Evolutionary conservation across 2,888 invertebrate genomes (phyloP).

Genomic region (Zygogramma bicolorata): DNA sequence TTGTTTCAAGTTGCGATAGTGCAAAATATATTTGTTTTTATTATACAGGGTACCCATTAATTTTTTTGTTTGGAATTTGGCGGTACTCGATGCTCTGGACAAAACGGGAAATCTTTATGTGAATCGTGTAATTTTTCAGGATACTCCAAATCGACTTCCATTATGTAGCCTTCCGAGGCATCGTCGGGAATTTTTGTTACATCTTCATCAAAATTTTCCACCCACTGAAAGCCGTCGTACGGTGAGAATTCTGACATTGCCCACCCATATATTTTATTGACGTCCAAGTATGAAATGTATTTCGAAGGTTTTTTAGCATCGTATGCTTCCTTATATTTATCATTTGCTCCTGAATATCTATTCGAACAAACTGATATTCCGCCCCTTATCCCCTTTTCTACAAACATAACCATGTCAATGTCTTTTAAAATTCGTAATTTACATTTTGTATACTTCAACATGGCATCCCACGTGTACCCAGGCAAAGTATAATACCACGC

Average conservation of each 20-base stretch:
- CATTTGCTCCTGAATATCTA: conserved; percentile 37
- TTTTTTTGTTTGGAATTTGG: conserved; percentile 45
- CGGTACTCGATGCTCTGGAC: conserved; percentile 45
- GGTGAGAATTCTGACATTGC: conserved; percentile 53
- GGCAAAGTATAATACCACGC: conserved; percentile 21
- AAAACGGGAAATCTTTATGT: conserved; percentile 52
- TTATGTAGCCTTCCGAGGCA: conserved; percentile 46
- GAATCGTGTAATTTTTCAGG: conserved; percentile 56
- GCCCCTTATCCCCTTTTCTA: conserved; percentile 45
- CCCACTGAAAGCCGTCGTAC: conserved; percentile 28
- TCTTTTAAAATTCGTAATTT: conserved; percentile 53
- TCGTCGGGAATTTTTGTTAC: conserved; percentile 28
- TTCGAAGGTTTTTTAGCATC: conserved; percentile 46
- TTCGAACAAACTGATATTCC: conserved; percentile 26
- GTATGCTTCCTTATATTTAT: conserved; percentile 57
- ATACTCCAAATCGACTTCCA: conserved; percentile 65
- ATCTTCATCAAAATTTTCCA: conserved; percentile 21
- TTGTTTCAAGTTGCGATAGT: no score
- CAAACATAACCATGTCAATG: conserved; percentile 26
- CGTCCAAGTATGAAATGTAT: conserved; percentile 55
- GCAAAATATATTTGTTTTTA: conserved; percentile 50
- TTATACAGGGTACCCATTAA: conserved; percentile 45
- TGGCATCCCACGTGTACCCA: conserved; percentile 15
- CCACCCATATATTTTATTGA: conserved; percentile 43
- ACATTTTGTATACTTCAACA: conserved; percentile 48